Percentiles rank a stretch among this genome's conserved stretches.
phyloP scores from a whole-genome alignment of 2,888 invertebrate species.

The Heterodera filipjevi region DNA sequence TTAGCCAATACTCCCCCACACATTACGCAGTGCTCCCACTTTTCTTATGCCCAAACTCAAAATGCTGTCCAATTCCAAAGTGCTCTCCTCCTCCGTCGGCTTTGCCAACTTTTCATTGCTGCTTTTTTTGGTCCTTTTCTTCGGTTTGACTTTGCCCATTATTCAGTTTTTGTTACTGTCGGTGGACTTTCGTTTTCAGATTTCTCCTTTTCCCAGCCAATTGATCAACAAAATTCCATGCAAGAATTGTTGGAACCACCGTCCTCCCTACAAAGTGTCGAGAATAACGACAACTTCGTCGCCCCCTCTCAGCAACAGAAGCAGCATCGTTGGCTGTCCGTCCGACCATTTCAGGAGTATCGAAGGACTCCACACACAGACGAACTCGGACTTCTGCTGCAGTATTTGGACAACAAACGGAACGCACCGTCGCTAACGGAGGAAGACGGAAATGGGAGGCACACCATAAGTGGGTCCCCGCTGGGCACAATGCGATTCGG shows the following conservation, averaged over 20 bases:
- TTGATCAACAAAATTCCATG: not conserved
- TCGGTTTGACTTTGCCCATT: not conserved
- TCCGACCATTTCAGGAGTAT: conserved; percentile 38
- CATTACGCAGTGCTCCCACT: not conserved
- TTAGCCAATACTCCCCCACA: not conserved
- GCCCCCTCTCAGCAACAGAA: conserved; percentile 30
- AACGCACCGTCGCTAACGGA: conserved; percentile 31
- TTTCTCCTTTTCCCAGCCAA: not conserved
- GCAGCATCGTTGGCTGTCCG: conserved; percentile 33
- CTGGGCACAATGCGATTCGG: conserved; percentile 52
- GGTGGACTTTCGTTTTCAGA: not conserved
- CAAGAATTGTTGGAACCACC: not conserved
- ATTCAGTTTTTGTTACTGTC: not conserved
- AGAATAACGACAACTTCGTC: conserved; percentile 49
- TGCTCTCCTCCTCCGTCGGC: not conserved
- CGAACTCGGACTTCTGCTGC: conserved; percentile 39
- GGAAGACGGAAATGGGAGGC: conserved; percentile 19
- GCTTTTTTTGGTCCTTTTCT: not conserved
- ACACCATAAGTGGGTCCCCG: conserved; percentile 33
- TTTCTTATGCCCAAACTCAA: not conserved
- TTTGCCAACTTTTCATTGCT: not conserved
- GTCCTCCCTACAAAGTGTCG: conserved; percentile 20
- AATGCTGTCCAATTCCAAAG: not conserved
- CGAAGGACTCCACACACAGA: conserved; percentile 35
- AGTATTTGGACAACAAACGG: conserved; percentile 42